Base-by-base conservation (phyloP, 2,888 invertebrate genomes). In the Scaptomyza tumidula region DNA sequence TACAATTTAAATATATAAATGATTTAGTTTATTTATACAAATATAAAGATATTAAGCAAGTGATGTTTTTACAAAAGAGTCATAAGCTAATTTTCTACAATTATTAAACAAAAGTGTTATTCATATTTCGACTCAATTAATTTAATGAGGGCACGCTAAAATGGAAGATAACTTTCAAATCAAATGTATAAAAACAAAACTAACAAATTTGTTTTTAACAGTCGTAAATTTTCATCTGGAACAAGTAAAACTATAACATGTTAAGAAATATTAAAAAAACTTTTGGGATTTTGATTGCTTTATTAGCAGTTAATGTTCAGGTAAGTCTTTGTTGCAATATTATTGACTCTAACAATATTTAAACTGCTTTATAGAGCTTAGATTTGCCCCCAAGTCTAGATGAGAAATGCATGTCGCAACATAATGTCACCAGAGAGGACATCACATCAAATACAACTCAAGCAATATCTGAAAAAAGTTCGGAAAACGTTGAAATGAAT, bases 401-500 rank as follows among this genome's bases (percentile, higher is more conserved):
- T 13, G 19, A 56, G 0, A 44, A 57, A 39, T 66, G 66, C 29
- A 9, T 39, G 19, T 2, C 11, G 13, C 10, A 45, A 6, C n/a
- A 14, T 6, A 54, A 66, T 13, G 3, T n/a, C 0, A 66, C 66
- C 19, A 10, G 37, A 31, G 13, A n/a, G 1, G 33, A 35, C 2
- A 3, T 66, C 2, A 10, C 3, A 13, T 10, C 14, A 2, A 33
- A n/a, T 29, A 13, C 50, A 14, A 7, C 19, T 11, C 39, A 52
- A 16, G 67, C 68, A 3, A 19, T 33, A 9, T 14, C 7, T 0
- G 57, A 41, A 6, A 19, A 16, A 3, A 11, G 31, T 24, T 11
- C 37, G 6, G 66, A 45, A 29, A 67, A 41, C 10, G 14, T 66
- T 41, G 44, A 39, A 11, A 39, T 56, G 14, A 45, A 57, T 9